A percentile compares a stretch with the other conserved stretches of the same genome.
Conservation (phyloP, 64 coral and sea anemone genomes). For the Pachyseris speciosa region DNA sequence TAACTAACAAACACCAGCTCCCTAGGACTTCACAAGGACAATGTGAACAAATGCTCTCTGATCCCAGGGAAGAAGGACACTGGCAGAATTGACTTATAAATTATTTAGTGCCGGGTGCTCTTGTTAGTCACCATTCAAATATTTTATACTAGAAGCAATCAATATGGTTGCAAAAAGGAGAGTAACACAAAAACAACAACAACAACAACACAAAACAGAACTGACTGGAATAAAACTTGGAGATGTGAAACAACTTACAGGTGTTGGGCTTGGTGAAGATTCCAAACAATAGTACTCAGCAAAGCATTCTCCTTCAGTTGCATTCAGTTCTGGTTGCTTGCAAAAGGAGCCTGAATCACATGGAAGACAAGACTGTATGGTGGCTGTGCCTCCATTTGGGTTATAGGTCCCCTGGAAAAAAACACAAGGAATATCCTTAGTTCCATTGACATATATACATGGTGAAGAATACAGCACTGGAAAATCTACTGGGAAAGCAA, state of each 20-base stretch:
- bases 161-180: no score
- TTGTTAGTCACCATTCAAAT: no score
- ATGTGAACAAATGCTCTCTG: no score
- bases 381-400: constrained; percentile 44
- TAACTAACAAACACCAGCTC: no score
- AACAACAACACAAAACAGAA: no score
- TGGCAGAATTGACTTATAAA: no score
- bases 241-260: constrained; percentile 71
- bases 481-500: background rate
- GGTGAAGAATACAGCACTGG: background rate
- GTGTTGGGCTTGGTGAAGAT: constrained; percentile 85
- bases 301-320: constrained; percentile 80
- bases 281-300: constrained; percentile 86
- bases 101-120: no score
- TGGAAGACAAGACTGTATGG: constrained; percentile 10
- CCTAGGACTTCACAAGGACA: no score
- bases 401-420: constrained; percentile 83
- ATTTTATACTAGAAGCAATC: no score
- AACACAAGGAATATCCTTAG: background rate
- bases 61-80: no score
- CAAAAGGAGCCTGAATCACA: constrained; percentile 89
- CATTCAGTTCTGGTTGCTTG: constrained; percentile 57
- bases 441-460: no score
- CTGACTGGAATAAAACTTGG: no score
- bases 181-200: background rate